Evolutionary conservation across 1,140 invertebrate genomes (phyloP).

Genomic region (Scaptodrosophila lebanonensis): DNA sequence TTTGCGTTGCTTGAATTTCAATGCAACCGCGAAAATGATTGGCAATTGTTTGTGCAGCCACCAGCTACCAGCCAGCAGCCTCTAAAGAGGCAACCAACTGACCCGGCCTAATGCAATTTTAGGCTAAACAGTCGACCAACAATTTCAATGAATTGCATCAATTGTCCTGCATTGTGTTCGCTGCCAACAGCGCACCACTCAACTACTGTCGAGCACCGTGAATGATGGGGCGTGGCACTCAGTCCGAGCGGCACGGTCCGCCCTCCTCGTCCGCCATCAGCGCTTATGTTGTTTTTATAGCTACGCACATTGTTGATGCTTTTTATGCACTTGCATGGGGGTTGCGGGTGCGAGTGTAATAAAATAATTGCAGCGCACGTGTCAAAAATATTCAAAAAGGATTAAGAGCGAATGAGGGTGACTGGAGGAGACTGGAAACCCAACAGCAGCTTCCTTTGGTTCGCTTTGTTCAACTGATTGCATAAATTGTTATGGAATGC

Average conservation of each 20-base stretch:
- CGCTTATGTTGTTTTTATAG: conserved; percentile 10
- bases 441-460: conserved; percentile 26
- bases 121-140: conserved; percentile 68
- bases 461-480: conserved; percentile 62
- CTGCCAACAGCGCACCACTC: too few species aligned
- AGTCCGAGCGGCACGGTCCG: conserved; percentile 56
- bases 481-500: conserved; percentile 74
- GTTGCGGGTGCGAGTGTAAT: conserved; percentile 53
- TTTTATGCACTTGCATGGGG: conserved; percentile 1
- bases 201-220: neutral
- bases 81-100: conserved; percentile 38
- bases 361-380: conserved; percentile 76
- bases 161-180: conserved; percentile 43
- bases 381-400: conserved; percentile 77
- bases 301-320: neutral
- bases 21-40: conserved; percentile 73
- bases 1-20: conserved; percentile 57
- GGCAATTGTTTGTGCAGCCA: conserved; percentile 60
- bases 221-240: conserved; percentile 52
- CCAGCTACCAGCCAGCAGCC: neutral
- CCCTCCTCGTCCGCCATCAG: conserved; percentile 29
- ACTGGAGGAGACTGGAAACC: conserved; percentile 17
- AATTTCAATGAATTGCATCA: conserved; percentile 75
- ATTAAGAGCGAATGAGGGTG: conserved; percentile 38
- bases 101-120: conserved; percentile 68